These are phyloP conservation scores for Patella caerulea DNA, from an alignment of 2,888 invertebrate genomes.

Conservation along the genomic window DNA sequence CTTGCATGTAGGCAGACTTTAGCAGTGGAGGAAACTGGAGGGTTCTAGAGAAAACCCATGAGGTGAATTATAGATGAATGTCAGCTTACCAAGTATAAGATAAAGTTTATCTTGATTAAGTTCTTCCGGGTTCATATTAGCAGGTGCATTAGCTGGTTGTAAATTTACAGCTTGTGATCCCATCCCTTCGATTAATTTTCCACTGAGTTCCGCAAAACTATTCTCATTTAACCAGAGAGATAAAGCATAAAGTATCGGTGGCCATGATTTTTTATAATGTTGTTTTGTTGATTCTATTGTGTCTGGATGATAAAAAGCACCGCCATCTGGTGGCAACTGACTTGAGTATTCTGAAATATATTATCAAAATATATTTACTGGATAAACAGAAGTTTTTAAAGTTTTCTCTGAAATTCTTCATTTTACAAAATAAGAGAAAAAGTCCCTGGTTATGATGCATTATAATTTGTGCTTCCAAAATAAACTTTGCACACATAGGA, in stretches of 20 bases:
- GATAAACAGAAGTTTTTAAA: background rate
- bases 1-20: too few species aligned
- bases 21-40: too few species aligned
- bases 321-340: conserved; percentile 84
- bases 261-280: conserved; percentile 94
- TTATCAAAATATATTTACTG: too few species aligned
- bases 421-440: background rate
- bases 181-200: conserved; percentile 37
- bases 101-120: conserved; percentile 81
- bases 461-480: too few species aligned
- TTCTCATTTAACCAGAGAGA: conserved; percentile 86
- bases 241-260: conserved; percentile 93
- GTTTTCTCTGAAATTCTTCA: background rate
- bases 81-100: conserved; percentile 85
- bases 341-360: conserved; percentile 85
- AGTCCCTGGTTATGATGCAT: background rate
- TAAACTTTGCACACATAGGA: too few species aligned
- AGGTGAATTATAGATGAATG: too few species aligned
- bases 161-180: conserved; percentile 36
- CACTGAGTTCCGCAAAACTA: conserved; percentile 74
- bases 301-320: conserved; percentile 97
- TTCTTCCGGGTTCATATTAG: conserved; percentile 73
- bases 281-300: conserved; percentile 93
- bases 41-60: too few species aligned
- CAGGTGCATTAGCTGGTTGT: conserved; percentile 62